Evolutionary conservation across 2,797 vertebrate genomes (phyloP).

Genomic region (Parauchenoglanis punctatus): DNA sequence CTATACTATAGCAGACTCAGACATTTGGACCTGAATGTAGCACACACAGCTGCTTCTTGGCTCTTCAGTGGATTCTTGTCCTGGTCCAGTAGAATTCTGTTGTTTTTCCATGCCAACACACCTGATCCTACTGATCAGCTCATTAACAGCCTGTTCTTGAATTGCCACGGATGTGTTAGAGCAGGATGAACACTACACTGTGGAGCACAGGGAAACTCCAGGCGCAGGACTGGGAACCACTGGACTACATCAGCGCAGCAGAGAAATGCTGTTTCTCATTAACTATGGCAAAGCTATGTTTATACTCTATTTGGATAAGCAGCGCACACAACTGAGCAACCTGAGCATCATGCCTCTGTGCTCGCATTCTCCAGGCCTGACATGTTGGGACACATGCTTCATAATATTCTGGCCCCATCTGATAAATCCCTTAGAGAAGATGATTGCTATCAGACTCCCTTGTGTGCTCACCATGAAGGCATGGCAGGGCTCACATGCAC

Average conservation of each 20-base stretch:
- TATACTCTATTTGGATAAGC: slow-evolving; percentile 27
- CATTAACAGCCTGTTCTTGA: not conserved
- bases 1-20: not conserved
- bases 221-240: slow-evolving; percentile 14
- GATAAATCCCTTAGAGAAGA: slow-evolving; percentile 59
- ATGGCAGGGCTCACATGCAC: slow-evolving; percentile 10
- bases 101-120: not conserved
- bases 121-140: slow-evolving; percentile 1
- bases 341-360: slow-evolving; percentile 2
- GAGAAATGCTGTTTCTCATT: slow-evolving; percentile 39
- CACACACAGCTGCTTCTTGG: not conserved
- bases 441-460: slow-evolving; percentile 32
- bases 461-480: slow-evolving; percentile 24
- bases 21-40: not conserved
- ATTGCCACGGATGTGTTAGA: not conserved
- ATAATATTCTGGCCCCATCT: slow-evolving; percentile 49
- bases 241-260: slow-evolving; percentile 19
- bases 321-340: slow-evolving; percentile 28
- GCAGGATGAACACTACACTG: not conserved
- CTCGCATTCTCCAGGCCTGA: slow-evolving; percentile 32
- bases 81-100: not conserved
- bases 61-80: not conserved
- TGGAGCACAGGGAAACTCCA: not conserved
- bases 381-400: slow-evolving; percentile 38
- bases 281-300: slow-evolving; percentile 39